Conservation (phyloP, 1,140 invertebrate genomes). For the Chlorops oryzae region DNA sequence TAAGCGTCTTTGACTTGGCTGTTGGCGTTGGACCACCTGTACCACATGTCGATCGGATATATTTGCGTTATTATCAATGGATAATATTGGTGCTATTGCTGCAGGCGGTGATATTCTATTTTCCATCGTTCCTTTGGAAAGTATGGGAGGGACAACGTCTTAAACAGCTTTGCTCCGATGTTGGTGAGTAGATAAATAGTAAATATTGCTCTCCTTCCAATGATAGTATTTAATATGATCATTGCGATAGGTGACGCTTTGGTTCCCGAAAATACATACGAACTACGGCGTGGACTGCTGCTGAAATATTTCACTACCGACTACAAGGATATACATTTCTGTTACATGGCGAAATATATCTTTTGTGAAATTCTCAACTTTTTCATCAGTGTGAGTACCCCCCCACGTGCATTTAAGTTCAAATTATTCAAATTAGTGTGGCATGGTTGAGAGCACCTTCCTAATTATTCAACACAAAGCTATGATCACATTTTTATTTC, state of each 20-base stretch:
- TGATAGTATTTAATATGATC: conserved; percentile 5
- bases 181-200: conserved; percentile 34
- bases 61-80: conserved; percentile 85
- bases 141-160: conserved; percentile 63
- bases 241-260: conserved; percentile 16
- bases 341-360: conserved; percentile 62
- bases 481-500: too few species aligned
- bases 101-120: conserved; percentile 69
- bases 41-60: conserved; percentile 54
- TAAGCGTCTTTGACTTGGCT: conserved; percentile 16
- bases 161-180: conserved; percentile 50
- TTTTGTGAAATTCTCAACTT: conserved; percentile 69
- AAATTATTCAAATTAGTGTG: not conserved
- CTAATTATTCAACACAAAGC: too few species aligned
- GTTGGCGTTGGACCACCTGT: conserved; percentile 26
- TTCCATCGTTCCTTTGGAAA: conserved; percentile 72
- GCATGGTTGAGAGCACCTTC: too few species aligned
- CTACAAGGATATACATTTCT: conserved; percentile 57
- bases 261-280: conserved; percentile 48
- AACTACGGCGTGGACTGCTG: conserved; percentile 51
- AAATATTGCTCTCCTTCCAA: conserved; percentile 30
- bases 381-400: conserved; percentile 59
- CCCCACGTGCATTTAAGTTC: too few species aligned
- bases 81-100: conserved; percentile 75
- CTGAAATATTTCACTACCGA: conserved; percentile 52